Percentiles rank a stretch among this genome's conserved stretches.
These are phyloP conservation scores for Ctenopoma kingsleyae DNA, from an alignment of 2,797 vertebrate genomes.

Conservation along the genomic window DNA sequence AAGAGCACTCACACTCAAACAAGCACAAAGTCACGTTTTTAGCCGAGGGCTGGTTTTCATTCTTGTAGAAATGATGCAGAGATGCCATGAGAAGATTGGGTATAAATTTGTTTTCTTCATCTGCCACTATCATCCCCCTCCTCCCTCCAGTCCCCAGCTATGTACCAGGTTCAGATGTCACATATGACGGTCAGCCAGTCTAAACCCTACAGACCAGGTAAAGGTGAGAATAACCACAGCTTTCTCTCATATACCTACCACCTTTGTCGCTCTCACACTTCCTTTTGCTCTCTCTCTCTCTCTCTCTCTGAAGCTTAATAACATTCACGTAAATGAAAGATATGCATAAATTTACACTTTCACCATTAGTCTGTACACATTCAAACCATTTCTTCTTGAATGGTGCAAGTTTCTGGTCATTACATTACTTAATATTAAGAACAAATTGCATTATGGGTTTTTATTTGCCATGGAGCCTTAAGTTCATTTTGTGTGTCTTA, in stretches of 20 bases:
- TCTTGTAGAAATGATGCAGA: slow-evolving; percentile 18
- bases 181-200: slow-evolving; percentile 98
- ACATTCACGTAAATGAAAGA: background rate
- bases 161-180: slow-evolving; percentile 98
- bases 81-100: slow-evolving; percentile 5
- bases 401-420: background rate
- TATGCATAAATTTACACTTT: background rate
- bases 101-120: slow-evolving; percentile 38
- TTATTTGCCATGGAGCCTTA: background rate
- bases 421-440: background rate
- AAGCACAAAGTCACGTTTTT: slow-evolving; percentile 19
- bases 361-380: background rate
- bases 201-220: slow-evolving; percentile 99
- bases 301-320: background rate
- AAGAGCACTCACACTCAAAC: slow-evolving; percentile 5
- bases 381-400: background rate
- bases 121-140: slow-evolving; percentile 25
- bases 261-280: background rate
- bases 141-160: slow-evolving; percentile 89
- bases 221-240: slow-evolving; percentile 90
- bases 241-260: slow-evolving; percentile 19
- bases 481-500: background rate
- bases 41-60: slow-evolving; percentile 12
- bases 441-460: background rate
- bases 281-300: background rate